phyloP scores from a whole-genome alignment of 2,113 vertebrate genomes.

The Glaucomys volans region DNA sequence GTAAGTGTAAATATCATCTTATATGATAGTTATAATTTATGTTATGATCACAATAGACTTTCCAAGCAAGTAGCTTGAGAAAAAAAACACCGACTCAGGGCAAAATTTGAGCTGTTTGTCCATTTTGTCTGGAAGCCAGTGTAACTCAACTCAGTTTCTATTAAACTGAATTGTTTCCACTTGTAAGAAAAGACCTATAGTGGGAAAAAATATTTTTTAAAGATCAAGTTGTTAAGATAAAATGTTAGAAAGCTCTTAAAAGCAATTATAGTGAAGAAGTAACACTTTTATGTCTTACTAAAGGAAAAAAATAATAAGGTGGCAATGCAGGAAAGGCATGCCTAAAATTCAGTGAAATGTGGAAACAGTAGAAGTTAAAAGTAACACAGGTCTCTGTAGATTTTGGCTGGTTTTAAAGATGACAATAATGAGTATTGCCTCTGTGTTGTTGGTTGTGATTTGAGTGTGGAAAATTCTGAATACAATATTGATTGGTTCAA shows the following conservation, averaged over 20 bases:
- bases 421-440: background rate
- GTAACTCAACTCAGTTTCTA: slow-evolving; percentile 69
- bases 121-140: slow-evolving; percentile 74
- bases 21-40: background rate
- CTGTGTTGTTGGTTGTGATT: background rate
- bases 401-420: slow-evolving; percentile 62
- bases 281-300: slow-evolving; percentile 42
- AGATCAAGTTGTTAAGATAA: slow-evolving; percentile 77
- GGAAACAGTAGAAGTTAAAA: slow-evolving; percentile 31
- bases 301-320: slow-evolving; percentile 55
- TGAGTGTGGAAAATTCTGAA: background rate
- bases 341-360: slow-evolving; percentile 46
- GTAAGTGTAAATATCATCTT: background rate
- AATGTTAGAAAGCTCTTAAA: slow-evolving; percentile 71
- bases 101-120: slow-evolving; percentile 72
- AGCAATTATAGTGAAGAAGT: slow-evolving; percentile 47
- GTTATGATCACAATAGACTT: slow-evolving; percentile 68
- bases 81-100: slow-evolving; percentile 60
- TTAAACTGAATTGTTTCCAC: slow-evolving; percentile 70
- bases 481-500: background rate
- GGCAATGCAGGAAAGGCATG: slow-evolving; percentile 49
- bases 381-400: background rate
- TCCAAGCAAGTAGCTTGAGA: slow-evolving; percentile 59
- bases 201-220: slow-evolving; percentile 67
- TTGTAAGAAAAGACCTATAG: slow-evolving; percentile 64